Base-by-base conservation (phyloP, 1,140 invertebrate species). In the Helicoverpa armigera region DNA sequence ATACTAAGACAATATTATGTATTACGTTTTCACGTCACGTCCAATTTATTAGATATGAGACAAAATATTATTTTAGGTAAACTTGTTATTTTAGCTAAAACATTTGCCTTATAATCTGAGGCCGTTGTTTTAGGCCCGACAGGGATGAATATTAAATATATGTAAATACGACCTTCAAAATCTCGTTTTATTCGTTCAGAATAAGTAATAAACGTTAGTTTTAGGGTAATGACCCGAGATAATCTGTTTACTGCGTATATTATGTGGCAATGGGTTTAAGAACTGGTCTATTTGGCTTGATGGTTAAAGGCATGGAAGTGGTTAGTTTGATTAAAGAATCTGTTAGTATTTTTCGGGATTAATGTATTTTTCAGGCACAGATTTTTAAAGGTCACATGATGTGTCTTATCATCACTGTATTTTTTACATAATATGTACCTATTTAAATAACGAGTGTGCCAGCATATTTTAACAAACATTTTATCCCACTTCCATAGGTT, bases 71-170 rank as follows among this genome's bases (percentile, higher is more conserved):
- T 35, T 35, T 73, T 73, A 58, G 70, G 51, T 73, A 72, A 72
- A 73, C 54, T 73, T 58, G 70, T 73, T 73, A 58, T 73, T 58
- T 43, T 43, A 73, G 70, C 70, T 73, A 73, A 73, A 73, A 73
- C 70, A 73, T 69, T 69, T 16, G 48, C n/a, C 63, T 69, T 69
- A 50, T 73, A 73, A 73, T 73, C 70, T 73, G 53, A 53, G n/a
- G 29, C 54, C 29, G 70, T 73, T 73, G 70, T 43, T 58, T 58
- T 43, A 73, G 70, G 53, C 14, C 48, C 35, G 70, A 73, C 53
- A 58, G 70, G 53, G 53, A 73, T 73, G 70, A 73, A 73, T 73
- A 73, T 73, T 58, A 73, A 73, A 58, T 73, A 58, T 73, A 73
- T 73, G 70, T 73, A 73, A 73, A 73, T 73, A 73, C n/a, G 18